Base-by-base conservation (phyloP, 2,113 vertebrate genomes). In the Sisor rabdophorus region DNA sequence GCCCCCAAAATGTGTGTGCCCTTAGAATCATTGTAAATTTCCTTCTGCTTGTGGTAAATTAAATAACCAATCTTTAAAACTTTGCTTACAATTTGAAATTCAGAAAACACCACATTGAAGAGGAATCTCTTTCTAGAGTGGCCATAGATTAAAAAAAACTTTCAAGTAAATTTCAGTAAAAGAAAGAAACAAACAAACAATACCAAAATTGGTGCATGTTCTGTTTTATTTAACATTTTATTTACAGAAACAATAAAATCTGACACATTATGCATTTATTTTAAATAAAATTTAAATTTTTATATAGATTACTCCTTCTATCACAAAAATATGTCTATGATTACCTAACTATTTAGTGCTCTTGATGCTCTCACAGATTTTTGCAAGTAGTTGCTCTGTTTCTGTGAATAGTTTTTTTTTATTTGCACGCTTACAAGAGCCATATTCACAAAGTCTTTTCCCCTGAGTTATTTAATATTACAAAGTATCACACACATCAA, bases 171-270 rank as follows among this genome's bases (percentile, higher is more conserved):
- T 22, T 53, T 2, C 17, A 11, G 20, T 40, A 3, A 70, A 10
- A 36, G n/a, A 7, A 6, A 3, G 32, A 32, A 10, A 40, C 69
- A 12, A 11, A 54, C 47, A 75, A 58, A 63, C 64, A 13, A 17
- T 75, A 40, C 20, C 24, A 61, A 69, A 16, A 20, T 87, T 78
- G 89, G 87, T 90, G 89, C 88, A 90, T 86, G 87, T 90, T 89
- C 67, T 78, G 87, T 78, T 91, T 91, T 90, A 90, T 90, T 83
- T 77, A 47, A 74, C 79, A 73, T 82, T 81, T 79, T 91, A 92
- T 92, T 87, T 92, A 93, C 91, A 92, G 83, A 89, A 77, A 84
- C 64, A 87, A 71, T 86, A 63, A 36, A 80, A 73, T 75, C 64
- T 63, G 69, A 79, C 75, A 82, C 80, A 83, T 79, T 72, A 77